These are phyloP conservation scores for Apaloderma vittatum DNA, from an alignment of 2,113 vertebrate genomes.

Conservation along the genomic window DNA sequence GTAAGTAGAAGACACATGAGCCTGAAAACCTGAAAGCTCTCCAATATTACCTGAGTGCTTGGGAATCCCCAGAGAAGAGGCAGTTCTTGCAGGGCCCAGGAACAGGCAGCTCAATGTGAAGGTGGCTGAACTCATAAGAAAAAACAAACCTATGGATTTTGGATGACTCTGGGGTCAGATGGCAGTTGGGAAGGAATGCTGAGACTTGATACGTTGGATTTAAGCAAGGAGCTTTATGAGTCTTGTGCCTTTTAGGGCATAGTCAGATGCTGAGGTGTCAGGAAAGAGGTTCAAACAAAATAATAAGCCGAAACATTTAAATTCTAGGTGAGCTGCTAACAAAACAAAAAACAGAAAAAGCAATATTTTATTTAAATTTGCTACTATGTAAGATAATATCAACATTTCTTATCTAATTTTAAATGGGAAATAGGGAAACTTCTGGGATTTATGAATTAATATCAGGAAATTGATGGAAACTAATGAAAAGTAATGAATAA, in stretches of 20 bases:
- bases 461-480: conserved; percentile 55
- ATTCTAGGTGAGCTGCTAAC: background rate
- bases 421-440: conserved; percentile 7
- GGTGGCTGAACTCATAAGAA: conserved; percentile 13
- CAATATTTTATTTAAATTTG: conserved; percentile 58
- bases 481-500: conserved; percentile 64
- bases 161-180: background rate
- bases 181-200: background rate
- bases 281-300: background rate
- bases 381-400: background rate
- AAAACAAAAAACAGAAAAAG: background rate
- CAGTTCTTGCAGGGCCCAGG: background rate
- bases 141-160: conserved; percentile 23
- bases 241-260: background rate
- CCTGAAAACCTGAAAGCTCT: background rate
- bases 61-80: background rate
- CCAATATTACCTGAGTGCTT: background rate
- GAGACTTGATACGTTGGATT: background rate
- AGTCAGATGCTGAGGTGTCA: background rate
- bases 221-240: background rate
- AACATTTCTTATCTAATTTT: conserved; percentile 23
- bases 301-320: background rate
- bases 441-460: conserved; percentile 55
- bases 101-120: background rate
- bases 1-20: background rate